These are phyloP conservation scores for Psammodynastes pulverulentus DNA, from an alignment of 2,113 vertebrate genomes.

Conservation along the genomic window DNA sequence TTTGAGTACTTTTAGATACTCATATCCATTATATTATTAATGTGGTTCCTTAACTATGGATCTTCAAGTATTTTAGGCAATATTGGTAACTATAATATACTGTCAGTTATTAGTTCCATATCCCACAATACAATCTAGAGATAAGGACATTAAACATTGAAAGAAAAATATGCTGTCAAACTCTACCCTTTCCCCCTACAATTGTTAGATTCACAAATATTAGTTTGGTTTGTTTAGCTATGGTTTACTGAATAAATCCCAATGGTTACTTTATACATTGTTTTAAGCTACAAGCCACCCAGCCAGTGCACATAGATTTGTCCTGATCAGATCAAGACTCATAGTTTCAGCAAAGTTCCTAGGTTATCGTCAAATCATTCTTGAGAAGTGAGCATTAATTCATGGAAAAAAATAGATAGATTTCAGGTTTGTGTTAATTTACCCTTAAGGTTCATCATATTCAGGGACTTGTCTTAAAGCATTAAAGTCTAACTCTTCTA, in stretches of 20 bases:
- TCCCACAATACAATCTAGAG: not conserved
- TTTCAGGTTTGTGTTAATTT: not conserved
- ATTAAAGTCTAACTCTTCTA: not conserved
- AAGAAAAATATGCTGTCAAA: not conserved
- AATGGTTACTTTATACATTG: not conserved
- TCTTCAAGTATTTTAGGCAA: not conserved
- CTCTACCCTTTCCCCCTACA: not conserved
- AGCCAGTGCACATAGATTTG: not conserved
- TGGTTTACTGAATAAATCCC: not conserved
- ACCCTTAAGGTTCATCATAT: not conserved
- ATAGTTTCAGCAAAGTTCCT: not conserved
- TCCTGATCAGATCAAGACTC: not conserved
- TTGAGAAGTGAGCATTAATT: not conserved
- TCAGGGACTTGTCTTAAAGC: not conserved
- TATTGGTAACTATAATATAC: not conserved
- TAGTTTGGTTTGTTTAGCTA: not conserved
- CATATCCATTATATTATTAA: not conserved
- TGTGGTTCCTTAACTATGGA: not conserved
- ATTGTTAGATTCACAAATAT: not conserved
- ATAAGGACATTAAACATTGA: not conserved
- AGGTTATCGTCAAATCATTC: not conserved
- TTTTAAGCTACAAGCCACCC: not conserved
- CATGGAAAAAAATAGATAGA: not conserved
- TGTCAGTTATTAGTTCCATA: not conserved
- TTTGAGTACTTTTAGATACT: not conserved